Percentiles rank a stretch among this genome's conserved stretches.
Evolutionary conservation across 1,140 invertebrate genomes (phyloP).

Genomic region (Monomorium pharaonis): DNA sequence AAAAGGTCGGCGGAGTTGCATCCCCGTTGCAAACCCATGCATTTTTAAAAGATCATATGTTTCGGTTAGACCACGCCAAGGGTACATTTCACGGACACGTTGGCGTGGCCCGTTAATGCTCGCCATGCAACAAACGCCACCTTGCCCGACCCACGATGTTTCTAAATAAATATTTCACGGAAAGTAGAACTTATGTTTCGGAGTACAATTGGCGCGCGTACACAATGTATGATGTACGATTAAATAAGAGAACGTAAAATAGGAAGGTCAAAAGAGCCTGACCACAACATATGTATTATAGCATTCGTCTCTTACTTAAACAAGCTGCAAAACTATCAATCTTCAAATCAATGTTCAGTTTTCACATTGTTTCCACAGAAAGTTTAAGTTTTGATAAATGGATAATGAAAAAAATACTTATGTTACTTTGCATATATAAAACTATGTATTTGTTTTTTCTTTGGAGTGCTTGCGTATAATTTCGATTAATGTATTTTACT

Average conservation of each 20-base stretch:
- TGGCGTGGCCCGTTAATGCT: constrained; percentile 50
- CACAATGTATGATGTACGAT: constrained; percentile 9
- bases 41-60: constrained; percentile 54
- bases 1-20: constrained; percentile 45
- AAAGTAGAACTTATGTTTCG: constrained; percentile 36
- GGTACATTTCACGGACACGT: constrained; percentile 55
- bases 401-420: background rate
- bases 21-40: constrained; percentile 39
- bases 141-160: constrained; percentile 24
- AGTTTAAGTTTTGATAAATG: constrained; percentile 2
- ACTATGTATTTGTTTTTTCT: background rate
- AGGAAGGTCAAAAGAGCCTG: no score
- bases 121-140: constrained; percentile 48
- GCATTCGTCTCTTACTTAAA: background rate
- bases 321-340: background rate
- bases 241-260: constrained; percentile 17
- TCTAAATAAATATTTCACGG: constrained; percentile 49
- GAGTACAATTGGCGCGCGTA: background rate
- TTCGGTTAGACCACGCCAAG: constrained; percentile 45
- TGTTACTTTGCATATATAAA: background rate
- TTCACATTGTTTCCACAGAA: background rate
- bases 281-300: background rate
- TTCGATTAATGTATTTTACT: background rate
- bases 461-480: background rate
- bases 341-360: background rate